Evolutionary conservation across 2,113 vertebrate species (phyloP), one percentile per base, ranked within the genome.

Genomic region (Odontophorus gujanensis): DNA sequence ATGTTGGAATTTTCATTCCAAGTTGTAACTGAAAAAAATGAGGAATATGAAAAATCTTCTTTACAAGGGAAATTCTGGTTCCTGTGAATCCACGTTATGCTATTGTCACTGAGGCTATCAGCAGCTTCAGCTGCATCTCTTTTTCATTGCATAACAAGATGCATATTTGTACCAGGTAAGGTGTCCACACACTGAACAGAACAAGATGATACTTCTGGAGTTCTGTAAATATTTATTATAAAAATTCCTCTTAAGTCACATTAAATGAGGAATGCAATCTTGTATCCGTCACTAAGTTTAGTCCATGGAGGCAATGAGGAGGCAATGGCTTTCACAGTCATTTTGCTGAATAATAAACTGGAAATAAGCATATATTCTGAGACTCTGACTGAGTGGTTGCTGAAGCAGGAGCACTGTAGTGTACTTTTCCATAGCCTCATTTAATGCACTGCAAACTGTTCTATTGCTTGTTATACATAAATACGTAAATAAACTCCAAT

Each of bases 341-440:
- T 87, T 96, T 72, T 73, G 36, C 75, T 94, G 90, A 88, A 80
- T 84, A 93, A 95, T 91, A 91, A 95, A 93, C 73, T 95, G 83
- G 90, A 89, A 94, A 92, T 59, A 88, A 75, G 80, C 40, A 66
- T 38, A 85, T 65, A 87, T 59, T 82, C 61, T 66, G 79, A 88
- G 94, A 88, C 81, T 50, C 67, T 90, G 90, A 59, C 81, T 77
- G 84, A 93, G 79, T 94, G 79, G 69, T 82, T 66, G 36, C 69
- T 85, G 85, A 93, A 96, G 73, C 63, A 88, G 81, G 59, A 86
- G 84, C 69, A 65, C 74, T 82, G 89, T 87, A 80, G 92, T 26
- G 14, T 83, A 85, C 86, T 97, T 97, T 97, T 97, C 96, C 93
- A 97, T 94, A 68, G 71, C 93, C 96, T 98, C 94, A 93, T 87